Conservation (phyloP, 2,888 invertebrate genomes). For the Aethes cnicana region DNA sequence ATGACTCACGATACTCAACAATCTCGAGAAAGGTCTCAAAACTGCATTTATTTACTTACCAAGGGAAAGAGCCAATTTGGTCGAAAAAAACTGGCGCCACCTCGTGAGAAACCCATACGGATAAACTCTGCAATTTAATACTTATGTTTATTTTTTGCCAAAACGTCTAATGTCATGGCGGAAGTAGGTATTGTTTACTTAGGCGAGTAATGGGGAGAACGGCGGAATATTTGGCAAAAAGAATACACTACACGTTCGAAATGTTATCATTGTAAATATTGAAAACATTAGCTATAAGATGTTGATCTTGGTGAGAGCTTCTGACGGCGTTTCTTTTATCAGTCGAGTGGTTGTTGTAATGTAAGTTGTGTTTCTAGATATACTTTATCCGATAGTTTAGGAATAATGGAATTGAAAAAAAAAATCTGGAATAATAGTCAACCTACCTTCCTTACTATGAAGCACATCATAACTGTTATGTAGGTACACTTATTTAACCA, state of each 20-base stretch:
- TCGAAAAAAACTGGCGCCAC: conserved; percentile 64
- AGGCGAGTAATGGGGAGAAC: conserved; percentile 60
- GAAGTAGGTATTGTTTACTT: conserved; percentile 70
- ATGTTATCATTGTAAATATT: conserved; percentile 59
- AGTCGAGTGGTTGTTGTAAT: background rate
- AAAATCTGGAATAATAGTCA: too few species aligned
- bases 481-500: too few species aligned
- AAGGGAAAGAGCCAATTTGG: conserved; percentile 41
- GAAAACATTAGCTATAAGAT: conserved; percentile 32
- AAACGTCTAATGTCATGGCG: conserved; percentile 66
- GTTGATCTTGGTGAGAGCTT: conserved; percentile 25
- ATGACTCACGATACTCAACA: background rate
- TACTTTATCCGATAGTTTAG: too few species aligned
- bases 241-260: conserved; percentile 53
- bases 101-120: conserved; percentile 51
- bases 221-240: conserved; percentile 66
- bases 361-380: background rate
- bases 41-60: conserved; percentile 25
- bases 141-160: conserved; percentile 64
- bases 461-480: too few species aligned
- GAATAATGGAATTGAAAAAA: too few species aligned
- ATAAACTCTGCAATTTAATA: conserved; percentile 62
- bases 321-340: conserved; percentile 18
- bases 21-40: conserved; percentile 17
- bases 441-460: too few species aligned